A percentile compares a stretch with the other conserved stretches of the same genome.
Evolutionary conservation across 2,797 vertebrate species (phyloP).

Genomic region (Etheostoma nigrum): DNA sequence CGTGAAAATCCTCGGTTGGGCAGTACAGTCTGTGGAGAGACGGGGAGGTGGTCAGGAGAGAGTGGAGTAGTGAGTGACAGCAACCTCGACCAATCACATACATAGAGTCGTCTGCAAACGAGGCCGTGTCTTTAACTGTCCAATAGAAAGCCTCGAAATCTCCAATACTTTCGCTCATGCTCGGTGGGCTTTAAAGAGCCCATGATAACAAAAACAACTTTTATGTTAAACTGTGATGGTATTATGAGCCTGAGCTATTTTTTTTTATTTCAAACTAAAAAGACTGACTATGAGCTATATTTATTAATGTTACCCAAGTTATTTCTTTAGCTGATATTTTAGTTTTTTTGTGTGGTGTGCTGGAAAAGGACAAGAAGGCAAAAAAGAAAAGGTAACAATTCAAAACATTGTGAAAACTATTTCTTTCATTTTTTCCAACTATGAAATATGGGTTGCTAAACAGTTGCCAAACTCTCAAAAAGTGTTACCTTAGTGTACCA

Average conservation of each 20-base stretch:
- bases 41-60: constrained; percentile 42
- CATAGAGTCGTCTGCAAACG: constrained; percentile 13
- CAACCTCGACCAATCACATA: constrained; percentile 61
- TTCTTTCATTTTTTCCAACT: background rate
- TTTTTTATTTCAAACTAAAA: background rate
- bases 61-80: constrained; percentile 58
- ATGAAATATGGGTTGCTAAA: background rate
- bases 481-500: background rate
- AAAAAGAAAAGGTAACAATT: background rate
- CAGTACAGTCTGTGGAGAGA: constrained; percentile 54
- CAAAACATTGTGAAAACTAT: background rate
- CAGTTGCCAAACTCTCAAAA: background rate
- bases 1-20: constrained; percentile 67
- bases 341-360: background rate
- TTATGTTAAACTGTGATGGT: constrained; percentile 20
- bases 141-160: constrained; percentile 68
- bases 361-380: constrained; percentile 1
- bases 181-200: constrained; percentile 81
- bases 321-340: constrained; percentile 13
- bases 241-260: constrained; percentile 28
- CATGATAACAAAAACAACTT: constrained; percentile 43
- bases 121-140: constrained; percentile 27
- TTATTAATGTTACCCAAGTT: constrained; percentile 30
- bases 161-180: constrained; percentile 50
- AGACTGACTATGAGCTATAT: background rate